Conservation (phyloP, 2,113 vertebrate genomes). For the Crypturellus undulatus region DNA sequence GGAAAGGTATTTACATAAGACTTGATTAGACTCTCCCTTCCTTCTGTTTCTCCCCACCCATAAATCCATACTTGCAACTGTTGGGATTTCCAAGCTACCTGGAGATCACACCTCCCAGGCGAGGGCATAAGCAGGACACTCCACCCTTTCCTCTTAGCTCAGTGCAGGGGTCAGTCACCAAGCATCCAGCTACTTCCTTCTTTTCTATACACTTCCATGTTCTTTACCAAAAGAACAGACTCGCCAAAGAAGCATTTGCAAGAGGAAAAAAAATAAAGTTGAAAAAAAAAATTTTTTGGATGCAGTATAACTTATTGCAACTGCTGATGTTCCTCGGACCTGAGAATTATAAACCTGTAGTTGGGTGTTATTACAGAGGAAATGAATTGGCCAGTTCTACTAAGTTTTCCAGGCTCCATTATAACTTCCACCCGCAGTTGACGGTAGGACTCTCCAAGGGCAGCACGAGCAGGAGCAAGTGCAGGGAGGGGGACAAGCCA, state of each 20-base stretch:
- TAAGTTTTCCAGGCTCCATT: conserved; percentile 54
- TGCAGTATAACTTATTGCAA: conserved; percentile 8
- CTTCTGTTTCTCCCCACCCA: neutral
- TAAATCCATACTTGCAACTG: neutral
- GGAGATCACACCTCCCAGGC: neutral
- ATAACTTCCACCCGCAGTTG: conserved; percentile 55
- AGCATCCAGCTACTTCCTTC: neutral
- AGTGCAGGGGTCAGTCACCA: neutral
- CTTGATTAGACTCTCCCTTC: neutral
- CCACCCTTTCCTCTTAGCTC: conserved; percentile 34
- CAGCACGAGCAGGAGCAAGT: conserved; percentile 7
- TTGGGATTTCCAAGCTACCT: neutral
- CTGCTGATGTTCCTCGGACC: neutral
- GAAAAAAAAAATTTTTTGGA: neutral
- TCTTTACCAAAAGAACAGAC: neutral
- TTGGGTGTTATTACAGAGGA: conserved; percentile 45
- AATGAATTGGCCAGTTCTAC: conserved; percentile 62
- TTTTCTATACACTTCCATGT: neutral
- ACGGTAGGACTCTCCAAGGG: conserved; percentile 55
- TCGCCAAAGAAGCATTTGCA: neutral
- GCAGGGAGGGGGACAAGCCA: neutral
- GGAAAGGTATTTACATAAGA: neutral
- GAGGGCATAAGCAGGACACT: neutral
- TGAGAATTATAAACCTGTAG: conserved; percentile 34
- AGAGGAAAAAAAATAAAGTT: neutral